These are phyloP conservation scores for Vimba vimba DNA, from an alignment of 2,113 vertebrate genomes.

Conservation along the genomic window DNA sequence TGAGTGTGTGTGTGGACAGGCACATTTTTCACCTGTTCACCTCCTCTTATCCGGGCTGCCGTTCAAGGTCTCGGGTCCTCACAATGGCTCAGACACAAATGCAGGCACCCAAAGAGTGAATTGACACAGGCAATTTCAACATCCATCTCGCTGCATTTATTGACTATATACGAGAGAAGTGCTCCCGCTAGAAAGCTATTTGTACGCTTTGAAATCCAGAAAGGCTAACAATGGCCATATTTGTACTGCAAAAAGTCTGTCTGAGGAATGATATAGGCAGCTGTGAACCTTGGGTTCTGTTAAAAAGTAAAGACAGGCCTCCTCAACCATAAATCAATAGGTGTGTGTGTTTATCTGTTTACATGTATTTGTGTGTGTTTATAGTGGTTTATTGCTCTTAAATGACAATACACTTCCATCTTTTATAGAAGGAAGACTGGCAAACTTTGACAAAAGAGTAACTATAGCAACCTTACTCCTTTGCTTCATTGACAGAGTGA, in stretches of 20 bases:
- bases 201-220: slow-evolving; percentile 28
- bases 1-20: slow-evolving; percentile 53
- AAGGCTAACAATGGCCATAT: slow-evolving; percentile 18
- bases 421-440: slow-evolving; percentile 24
- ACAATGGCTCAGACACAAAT: slow-evolving; percentile 37
- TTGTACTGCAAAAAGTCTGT: slow-evolving; percentile 18
- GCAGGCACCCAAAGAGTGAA: slow-evolving; percentile 14
- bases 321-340: slow-evolving; percentile 7
- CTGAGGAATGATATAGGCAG: slow-evolving; percentile 25
- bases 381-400: slow-evolving; percentile 33
- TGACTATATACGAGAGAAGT: neutral
- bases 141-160: slow-evolving; percentile 33
- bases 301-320: neutral
- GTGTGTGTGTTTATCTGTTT: slow-evolving; percentile 20
- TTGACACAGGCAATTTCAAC: slow-evolving; percentile 29
- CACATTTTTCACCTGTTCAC: slow-evolving; percentile 55
- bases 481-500: slow-evolving; percentile 47
- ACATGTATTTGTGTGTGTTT: slow-evolving; percentile 15
- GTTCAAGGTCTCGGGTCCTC: slow-evolving; percentile 51
- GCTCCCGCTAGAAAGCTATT: slow-evolving; percentile 12
- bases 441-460: slow-evolving; percentile 46
- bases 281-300: neutral
- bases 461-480: slow-evolving; percentile 49
- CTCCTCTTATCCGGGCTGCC: slow-evolving; percentile 45
- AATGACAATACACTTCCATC: slow-evolving; percentile 34